Conservation (phyloP, 2,888 invertebrate genomes). For the Chrysotoxum bicinctum region DNA sequence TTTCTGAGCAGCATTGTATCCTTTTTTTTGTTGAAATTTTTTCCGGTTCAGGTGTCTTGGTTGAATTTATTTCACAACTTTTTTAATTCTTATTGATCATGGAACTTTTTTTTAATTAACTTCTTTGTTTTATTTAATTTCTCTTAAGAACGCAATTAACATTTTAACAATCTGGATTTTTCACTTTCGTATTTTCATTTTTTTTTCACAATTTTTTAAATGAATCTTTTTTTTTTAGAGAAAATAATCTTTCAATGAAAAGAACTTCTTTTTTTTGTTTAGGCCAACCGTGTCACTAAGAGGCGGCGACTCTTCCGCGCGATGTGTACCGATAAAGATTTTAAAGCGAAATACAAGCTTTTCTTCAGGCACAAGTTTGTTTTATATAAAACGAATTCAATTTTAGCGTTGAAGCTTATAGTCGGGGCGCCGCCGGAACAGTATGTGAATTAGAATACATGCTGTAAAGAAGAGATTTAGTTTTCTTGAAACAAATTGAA, state of each 20-base stretch:
- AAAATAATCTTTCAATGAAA: neutral
- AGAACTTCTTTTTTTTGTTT: neutral
- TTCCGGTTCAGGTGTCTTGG: neutral
- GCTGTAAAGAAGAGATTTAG: neutral
- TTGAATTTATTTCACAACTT: neutral
- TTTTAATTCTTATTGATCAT: neutral
- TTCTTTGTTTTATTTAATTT: slow-evolving; percentile 2
- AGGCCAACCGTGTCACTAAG: slow-evolving; percentile 29
- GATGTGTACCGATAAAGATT: slow-evolving; percentile 56
- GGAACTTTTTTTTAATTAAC: slow-evolving; percentile 1
- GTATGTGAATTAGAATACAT: neutral
- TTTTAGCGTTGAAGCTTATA: slow-evolving; percentile 28
- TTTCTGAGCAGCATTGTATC: slow-evolving; percentile 49
- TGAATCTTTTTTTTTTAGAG: neutral
- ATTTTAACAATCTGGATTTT: slow-evolving; percentile 13
- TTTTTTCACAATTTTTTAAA: neutral
- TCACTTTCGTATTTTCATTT: slow-evolving; percentile 30
- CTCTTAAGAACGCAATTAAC: slow-evolving; percentile 11
- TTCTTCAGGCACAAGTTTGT: slow-evolving; percentile 40
- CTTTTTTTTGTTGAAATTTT: neutral
- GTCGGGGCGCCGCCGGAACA: neutral
- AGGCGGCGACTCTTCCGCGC: slow-evolving; percentile 45
- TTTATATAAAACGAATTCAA: slow-evolving; percentile 57
- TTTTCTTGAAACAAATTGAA: neutral
- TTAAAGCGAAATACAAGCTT: slow-evolving; percentile 62